phyloP scores from a whole-genome alignment of 2,113 vertebrate genomes.

The Hippocampus mohnikei region DNA sequence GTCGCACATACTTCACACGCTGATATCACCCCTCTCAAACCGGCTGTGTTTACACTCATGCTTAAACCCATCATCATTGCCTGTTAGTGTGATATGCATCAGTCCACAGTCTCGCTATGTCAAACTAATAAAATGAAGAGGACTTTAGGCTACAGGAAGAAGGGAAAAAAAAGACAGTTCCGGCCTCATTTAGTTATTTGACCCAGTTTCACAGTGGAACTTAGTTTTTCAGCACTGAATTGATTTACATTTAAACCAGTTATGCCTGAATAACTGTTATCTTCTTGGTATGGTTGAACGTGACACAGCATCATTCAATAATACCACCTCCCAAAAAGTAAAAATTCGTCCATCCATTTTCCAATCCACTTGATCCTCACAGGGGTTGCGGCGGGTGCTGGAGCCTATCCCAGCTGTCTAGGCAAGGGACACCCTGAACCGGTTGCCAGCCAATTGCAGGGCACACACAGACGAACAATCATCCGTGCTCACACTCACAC shows the following conservation, averaged over 20 bases:
- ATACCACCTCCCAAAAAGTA: background rate
- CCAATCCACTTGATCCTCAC: too few relatives aligned
- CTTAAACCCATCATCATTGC: conserved; percentile 15
- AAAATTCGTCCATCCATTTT: too few relatives aligned
- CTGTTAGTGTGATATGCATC: background rate
- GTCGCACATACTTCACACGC: conserved; percentile 16
- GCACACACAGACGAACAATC: too few relatives aligned
- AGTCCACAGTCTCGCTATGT: background rate
- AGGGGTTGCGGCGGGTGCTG: too few relatives aligned
- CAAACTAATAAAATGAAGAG: conserved; percentile 10
- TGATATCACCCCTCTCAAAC: conserved; percentile 18
- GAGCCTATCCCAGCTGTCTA: too few relatives aligned
- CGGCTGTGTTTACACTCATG: conserved; percentile 19
- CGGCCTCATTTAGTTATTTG: conserved; percentile 7
- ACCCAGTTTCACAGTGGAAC: conserved; percentile 2
- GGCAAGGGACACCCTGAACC: too few relatives aligned
- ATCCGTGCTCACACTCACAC: too few relatives aligned
- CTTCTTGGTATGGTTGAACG: background rate
- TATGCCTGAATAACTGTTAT: background rate
- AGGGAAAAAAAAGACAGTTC: background rate
- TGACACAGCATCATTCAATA: conserved; percentile 6
- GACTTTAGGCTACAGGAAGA: background rate
- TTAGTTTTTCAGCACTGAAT: background rate
- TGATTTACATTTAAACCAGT: background rate
- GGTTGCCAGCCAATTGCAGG: too few relatives aligned